phyloP scores from a whole-genome alignment of 2,888 invertebrate species.

The Trimorus sp. region DNA sequence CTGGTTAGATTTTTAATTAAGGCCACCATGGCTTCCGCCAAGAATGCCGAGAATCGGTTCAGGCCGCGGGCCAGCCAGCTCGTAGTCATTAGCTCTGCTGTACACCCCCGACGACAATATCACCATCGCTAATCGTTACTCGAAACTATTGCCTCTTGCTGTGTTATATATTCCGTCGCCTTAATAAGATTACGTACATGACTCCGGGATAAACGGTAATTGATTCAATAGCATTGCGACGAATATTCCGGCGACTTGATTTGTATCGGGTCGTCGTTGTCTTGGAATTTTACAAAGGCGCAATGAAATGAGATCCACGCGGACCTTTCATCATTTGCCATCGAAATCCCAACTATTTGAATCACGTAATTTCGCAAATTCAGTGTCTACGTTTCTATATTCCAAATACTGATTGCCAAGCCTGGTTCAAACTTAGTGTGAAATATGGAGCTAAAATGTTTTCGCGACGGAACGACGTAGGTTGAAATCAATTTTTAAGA shows the following conservation, averaged over 20 bases:
- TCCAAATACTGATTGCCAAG: constrained; percentile 19
- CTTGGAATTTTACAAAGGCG: too few relatives aligned
- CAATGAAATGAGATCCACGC: too few relatives aligned
- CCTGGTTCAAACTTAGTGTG: constrained; percentile 28
- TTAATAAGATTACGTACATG: not conserved
- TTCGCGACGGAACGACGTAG: constrained; percentile 43
- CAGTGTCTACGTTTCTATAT: not conserved
- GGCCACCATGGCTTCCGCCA: constrained; percentile 80
- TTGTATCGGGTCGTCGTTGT: too few relatives aligned
- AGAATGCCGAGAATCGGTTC: constrained; percentile 79
- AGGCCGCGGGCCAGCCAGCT: constrained; percentile 68
- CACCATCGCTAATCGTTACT: constrained; percentile 52
- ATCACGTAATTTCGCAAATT: not conserved
- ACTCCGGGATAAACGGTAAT: too few relatives aligned
- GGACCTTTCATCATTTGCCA: too few relatives aligned
- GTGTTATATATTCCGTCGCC: not conserved
- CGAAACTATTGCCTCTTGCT: constrained; percentile 1
- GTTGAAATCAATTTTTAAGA: constrained; percentile 78
- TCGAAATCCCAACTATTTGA: not conserved
- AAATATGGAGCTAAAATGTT: constrained; percentile 40
- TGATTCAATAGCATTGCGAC: too few relatives aligned
- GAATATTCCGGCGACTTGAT: too few relatives aligned
- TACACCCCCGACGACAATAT: constrained; percentile 50
- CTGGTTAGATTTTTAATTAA: constrained; percentile 82
- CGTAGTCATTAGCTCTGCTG: constrained; percentile 67